These are phyloP conservation scores for Alligator mississippiensis DNA, from an alignment of 2,113 vertebrate species.

Conservation along the genomic window DNA sequence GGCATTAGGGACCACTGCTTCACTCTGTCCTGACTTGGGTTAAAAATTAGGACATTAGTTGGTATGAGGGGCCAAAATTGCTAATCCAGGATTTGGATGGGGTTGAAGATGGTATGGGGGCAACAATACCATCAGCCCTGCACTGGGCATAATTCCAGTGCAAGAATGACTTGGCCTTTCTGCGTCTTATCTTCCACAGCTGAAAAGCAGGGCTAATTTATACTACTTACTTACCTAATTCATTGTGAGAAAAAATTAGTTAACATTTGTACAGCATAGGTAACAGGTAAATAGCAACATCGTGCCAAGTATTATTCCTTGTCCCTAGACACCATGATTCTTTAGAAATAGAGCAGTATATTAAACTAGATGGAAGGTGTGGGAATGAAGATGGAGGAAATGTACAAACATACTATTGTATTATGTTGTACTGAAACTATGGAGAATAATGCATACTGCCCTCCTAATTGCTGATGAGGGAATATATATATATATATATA, in stretches of 20 bases:
- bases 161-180: not conserved
- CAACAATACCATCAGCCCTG: not conserved
- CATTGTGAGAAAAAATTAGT: not conserved
- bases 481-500: not conserved
- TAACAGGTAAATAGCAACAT: constrained; percentile 50
- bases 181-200: constrained; percentile 12
- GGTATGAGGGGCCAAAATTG: not conserved
- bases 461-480: not conserved
- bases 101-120: not conserved
- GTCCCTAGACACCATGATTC: constrained; percentile 31
- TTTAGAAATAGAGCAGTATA: constrained; percentile 46
- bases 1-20: not conserved
- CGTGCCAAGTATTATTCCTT: constrained; percentile 39
- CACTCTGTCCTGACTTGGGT: not conserved
- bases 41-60: not conserved
- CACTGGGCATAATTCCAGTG: not conserved
- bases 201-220: constrained; percentile 38
- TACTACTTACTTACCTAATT: constrained; percentile 31
- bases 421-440: constrained; percentile 15
- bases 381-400: not conserved
- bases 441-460: not conserved
- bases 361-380: constrained; percentile 33
- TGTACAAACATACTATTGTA: constrained; percentile 29
- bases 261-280: constrained; percentile 49
- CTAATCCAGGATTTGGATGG: not conserved